phyloP scores from a whole-genome alignment of 2,888 invertebrate genomes.

The Diachrysia chrysitis region DNA sequence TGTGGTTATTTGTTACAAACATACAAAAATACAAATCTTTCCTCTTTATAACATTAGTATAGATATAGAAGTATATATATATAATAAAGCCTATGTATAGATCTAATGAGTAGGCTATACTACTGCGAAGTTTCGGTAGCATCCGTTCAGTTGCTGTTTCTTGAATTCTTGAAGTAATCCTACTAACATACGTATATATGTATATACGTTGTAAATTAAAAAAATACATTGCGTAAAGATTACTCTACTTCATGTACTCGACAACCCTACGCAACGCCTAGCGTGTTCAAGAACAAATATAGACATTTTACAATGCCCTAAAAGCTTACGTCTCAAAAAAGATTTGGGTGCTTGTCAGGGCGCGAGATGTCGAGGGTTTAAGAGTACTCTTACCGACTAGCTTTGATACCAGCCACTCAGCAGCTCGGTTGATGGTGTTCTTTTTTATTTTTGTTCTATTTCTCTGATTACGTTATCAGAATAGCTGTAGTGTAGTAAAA shows the following conservation, averaged over 20 bases:
- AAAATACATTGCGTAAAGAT: not conserved
- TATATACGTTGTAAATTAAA: no score
- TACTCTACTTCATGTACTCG: constrained; percentile 19
- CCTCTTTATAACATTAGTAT: no score
- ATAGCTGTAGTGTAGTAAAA: not conserved
- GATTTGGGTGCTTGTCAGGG: constrained; percentile 37
- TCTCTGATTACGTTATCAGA: not conserved
- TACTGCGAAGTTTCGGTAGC: no score
- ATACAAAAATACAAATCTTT: no score
- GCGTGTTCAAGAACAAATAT: constrained; percentile 43
- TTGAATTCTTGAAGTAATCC: no score
- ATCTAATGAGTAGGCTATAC: no score
- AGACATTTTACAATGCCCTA: constrained; percentile 42
- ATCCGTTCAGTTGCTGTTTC: no score
- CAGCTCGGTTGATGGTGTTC: not conserved
- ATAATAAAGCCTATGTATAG: no score
- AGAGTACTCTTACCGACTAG: constrained; percentile 34
- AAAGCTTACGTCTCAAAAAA: constrained; percentile 50
- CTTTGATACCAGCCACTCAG: constrained; percentile 21
- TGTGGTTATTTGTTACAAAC: no score
- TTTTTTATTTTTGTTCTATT: not conserved
- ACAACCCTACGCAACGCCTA: constrained; percentile 24
- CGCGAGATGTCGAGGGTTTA: constrained; percentile 13
- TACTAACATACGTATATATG: no score
- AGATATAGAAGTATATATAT: no score